Conservation (phyloP, 2,888 invertebrate species). For the Lottia gigantea region DNA sequence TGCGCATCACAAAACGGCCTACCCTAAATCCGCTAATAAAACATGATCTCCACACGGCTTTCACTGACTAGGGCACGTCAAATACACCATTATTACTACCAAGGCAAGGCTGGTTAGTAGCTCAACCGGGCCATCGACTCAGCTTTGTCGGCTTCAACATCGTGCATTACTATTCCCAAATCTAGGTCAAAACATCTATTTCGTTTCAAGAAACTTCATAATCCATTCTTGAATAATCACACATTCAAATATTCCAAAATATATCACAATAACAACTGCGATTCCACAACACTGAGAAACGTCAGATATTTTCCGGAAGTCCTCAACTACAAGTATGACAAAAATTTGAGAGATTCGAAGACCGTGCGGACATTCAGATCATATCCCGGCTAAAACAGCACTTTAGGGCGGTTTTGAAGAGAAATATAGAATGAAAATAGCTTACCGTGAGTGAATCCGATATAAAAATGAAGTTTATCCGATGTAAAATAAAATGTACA, state of each 20-base stretch:
- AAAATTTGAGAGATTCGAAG: slow-evolving; percentile 68
- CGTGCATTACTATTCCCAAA: slow-evolving; percentile 7
- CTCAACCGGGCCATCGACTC: slow-evolving; percentile 1
- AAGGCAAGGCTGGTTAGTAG: too few species aligned
- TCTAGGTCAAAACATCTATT: background rate
- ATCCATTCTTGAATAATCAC: background rate
- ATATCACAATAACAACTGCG: background rate
- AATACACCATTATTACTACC: too few species aligned
- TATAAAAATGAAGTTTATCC: slow-evolving; percentile 75
- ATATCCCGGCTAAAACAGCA: slow-evolving; percentile 47
- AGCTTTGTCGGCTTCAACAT: slow-evolving; percentile 2
- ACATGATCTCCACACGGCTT: too few species aligned
- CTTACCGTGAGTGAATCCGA: slow-evolving; percentile 74
- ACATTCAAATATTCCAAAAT: background rate
- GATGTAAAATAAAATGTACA: slow-evolving; percentile 69
- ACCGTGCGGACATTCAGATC: slow-evolving; percentile 58
- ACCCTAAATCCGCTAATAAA: too few species aligned
- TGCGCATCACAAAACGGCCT: too few species aligned
- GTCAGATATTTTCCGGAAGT: slow-evolving; percentile 59
- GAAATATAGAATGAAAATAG: slow-evolving; percentile 29
- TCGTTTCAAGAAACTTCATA: background rate
- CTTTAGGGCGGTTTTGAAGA: slow-evolving; percentile 33
- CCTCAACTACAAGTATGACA: slow-evolving; percentile 64
- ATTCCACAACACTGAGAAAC: slow-evolving; percentile 9
- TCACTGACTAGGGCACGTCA: too few species aligned